Conservation (phyloP, 2,113 vertebrate species). For the Gallinago jamesoni region DNA sequence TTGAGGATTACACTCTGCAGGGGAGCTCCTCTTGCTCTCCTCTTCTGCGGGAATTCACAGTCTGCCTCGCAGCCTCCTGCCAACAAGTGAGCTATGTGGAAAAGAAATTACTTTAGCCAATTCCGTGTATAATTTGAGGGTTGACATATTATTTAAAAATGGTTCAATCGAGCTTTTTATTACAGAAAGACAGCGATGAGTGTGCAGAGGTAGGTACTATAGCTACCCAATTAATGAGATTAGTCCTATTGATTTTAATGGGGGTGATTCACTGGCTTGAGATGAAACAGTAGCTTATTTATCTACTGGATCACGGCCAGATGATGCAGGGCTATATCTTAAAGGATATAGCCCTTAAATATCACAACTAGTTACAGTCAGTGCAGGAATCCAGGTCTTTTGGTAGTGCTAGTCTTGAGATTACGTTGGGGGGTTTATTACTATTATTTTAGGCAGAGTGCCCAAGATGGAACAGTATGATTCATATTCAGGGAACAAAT, state of each 20-base stretch:
- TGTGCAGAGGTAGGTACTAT: not conserved
- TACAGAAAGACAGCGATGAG: not conserved
- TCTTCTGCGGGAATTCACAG: not conserved
- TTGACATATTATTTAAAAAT: not conserved
- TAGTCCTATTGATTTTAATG: not conserved
- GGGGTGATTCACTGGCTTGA: not conserved
- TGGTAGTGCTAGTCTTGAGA: not conserved
- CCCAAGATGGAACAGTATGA: not conserved
- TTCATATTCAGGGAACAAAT: constrained; percentile 1
- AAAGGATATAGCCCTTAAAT: not conserved
- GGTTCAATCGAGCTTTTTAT: not conserved
- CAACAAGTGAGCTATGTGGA: not conserved
- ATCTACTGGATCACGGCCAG: not conserved
- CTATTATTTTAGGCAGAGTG: not conserved
- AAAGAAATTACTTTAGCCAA: not conserved
- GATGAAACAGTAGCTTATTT: not conserved
- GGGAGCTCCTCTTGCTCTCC: not conserved
- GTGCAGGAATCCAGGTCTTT: not conserved
- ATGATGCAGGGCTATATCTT: not conserved
- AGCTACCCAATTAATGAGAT: not conserved
- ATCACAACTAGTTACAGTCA: not conserved
- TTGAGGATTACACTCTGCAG: not conserved
- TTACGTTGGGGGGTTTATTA: not conserved
- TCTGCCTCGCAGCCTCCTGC: not conserved
- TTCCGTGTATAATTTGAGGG: not conserved